Percentiles rank a stretch among this genome's conserved stretches.
Evolutionary conservation across 1,140 invertebrate genomes (phyloP).

Genomic region (Muscidifurax raptorellus): DNA sequence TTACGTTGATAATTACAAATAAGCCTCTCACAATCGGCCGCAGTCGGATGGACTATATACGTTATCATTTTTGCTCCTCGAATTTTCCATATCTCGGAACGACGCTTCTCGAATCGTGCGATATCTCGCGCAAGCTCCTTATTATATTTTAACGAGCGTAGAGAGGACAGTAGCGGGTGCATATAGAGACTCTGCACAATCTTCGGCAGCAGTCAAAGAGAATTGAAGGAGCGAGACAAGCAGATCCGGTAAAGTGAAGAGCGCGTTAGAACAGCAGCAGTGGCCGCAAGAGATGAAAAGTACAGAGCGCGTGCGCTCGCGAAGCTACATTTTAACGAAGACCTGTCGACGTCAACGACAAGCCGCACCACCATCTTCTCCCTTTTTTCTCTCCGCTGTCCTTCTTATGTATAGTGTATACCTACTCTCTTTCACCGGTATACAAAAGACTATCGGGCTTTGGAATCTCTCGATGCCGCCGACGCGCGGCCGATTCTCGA

Average conservation of each 20-base stretch:
- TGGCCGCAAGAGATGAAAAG: background rate
- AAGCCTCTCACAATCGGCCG: too few species aligned
- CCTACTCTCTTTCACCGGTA: background rate
- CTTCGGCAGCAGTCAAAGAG: too few species aligned
- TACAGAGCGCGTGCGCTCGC: constrained; percentile 1
- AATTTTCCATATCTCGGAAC: too few species aligned
- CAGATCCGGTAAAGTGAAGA: too few species aligned
- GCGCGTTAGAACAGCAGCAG: too few species aligned
- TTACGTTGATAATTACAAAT: constrained; percentile 70
- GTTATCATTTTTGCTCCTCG: background rate
- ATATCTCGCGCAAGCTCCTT: too few species aligned
- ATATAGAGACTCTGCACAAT: too few species aligned
- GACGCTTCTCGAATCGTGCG: too few species aligned
- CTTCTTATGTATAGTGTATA: background rate
- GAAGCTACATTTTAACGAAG: constrained; percentile 42
- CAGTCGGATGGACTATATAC: too few species aligned
- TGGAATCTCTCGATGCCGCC: background rate
- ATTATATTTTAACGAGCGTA: too few species aligned
- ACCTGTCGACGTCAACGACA: constrained; percentile 46
- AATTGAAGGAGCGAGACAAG: too few species aligned
- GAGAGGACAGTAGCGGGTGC: too few species aligned
- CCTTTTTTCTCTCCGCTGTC: background rate
- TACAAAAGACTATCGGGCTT: background rate
- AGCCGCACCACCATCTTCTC: constrained; percentile 25
- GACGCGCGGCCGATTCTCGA: background rate